Evolutionary conservation across 2,888 invertebrate genomes (phyloP).

Genomic region (Furcula furcula): DNA sequence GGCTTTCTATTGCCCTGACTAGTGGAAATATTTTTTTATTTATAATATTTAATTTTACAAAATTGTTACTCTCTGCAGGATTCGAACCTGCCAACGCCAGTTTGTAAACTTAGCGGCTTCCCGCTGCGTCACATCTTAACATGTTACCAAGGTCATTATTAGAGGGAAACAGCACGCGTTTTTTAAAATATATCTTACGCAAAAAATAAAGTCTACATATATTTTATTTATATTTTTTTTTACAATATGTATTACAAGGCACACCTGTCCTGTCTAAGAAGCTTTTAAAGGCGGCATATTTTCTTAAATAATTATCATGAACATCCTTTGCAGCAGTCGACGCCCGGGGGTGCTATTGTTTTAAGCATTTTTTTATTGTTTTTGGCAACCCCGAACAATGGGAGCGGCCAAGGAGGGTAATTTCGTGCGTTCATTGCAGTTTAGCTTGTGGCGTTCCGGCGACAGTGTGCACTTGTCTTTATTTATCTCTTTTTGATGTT

Average conservation of each 20-base stretch:
- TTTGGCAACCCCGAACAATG: conserved; percentile 77
- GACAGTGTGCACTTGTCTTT: conserved; percentile 44
- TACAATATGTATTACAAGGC: conserved; percentile 51
- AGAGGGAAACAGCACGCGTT: too few species aligned
- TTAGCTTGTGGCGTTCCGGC: conserved; percentile 49
- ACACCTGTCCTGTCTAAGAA: conserved; percentile 69
- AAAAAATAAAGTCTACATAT: not conserved
- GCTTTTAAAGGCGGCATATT: conserved; percentile 68
- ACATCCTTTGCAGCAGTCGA: conserved; percentile 68
- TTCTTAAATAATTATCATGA: conserved; percentile 76
- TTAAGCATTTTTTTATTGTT: conserved; percentile 76
- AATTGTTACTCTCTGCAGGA: too few species aligned
- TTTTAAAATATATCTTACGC: too few species aligned
- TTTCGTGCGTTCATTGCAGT: conserved; percentile 55
- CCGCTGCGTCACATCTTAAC: too few species aligned
- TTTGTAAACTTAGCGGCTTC: too few species aligned
- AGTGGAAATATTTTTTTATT: too few species aligned
- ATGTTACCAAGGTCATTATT: too few species aligned
- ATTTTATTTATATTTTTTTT: conserved; percentile 10
- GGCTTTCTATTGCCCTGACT: too few species aligned
- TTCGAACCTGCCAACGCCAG: too few species aligned
- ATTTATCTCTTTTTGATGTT: conserved; percentile 34
- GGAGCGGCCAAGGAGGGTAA: conserved; percentile 62
- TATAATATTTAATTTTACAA: too few species aligned
- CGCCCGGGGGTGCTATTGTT: conserved; percentile 78